Evolutionary conservation across 2,113 vertebrate species (phyloP).

Genomic region (Mesitornis unicolor): DNA sequence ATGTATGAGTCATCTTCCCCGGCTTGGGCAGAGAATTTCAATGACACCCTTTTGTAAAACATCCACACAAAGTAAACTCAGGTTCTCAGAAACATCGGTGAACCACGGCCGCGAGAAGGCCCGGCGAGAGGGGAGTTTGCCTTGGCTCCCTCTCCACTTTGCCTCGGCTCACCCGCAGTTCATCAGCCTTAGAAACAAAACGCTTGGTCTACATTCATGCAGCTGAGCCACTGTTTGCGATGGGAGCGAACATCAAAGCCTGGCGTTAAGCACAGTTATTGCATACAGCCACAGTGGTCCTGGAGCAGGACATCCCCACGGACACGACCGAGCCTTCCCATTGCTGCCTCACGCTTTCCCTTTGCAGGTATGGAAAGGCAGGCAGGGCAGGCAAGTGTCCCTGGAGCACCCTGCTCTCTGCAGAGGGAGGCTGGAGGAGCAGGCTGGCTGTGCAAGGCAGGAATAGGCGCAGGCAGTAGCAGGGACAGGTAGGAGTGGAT

Average conservation of each 20-base stretch:
- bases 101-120: background rate
- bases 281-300: fast-evolving
- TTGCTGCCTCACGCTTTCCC: no score
- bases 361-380: no score
- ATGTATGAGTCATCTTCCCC: background rate
- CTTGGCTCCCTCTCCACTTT: background rate
- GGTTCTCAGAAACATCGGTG: background rate
- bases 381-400: no score
- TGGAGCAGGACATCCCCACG: no score
- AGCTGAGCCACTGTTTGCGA: background rate
- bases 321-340: no score
- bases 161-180: background rate
- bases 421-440: no score
- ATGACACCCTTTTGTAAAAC: constrained; percentile 25
- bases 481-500: no score
- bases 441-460: no score
- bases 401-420: no score
- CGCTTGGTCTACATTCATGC: background rate
- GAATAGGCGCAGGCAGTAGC: no score
- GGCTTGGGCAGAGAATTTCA: constrained; percentile 42
- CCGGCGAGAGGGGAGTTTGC: background rate
- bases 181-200: background rate
- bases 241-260: background rate
- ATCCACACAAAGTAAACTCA: background rate
- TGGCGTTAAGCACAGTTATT: background rate